phyloP scores from a whole-genome alignment of 2,797 vertebrate species.

The Heterohyrax brucei region DNA sequence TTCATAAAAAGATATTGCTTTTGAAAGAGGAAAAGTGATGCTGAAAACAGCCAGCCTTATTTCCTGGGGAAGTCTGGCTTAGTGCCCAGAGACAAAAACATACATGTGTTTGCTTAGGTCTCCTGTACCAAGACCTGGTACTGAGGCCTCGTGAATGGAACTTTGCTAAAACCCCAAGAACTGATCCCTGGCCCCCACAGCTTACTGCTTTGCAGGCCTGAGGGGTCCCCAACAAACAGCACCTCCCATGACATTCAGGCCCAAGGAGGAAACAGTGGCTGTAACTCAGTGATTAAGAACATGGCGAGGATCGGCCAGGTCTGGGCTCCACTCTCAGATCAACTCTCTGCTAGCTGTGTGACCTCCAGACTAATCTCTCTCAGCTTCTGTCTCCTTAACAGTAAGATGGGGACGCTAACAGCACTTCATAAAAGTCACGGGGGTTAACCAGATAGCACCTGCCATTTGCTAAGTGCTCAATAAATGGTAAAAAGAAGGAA shows the following conservation, averaged over 20 bases:
- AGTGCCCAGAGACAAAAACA: background rate
- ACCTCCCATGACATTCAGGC: background rate
- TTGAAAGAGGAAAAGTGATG: constrained; percentile 72
- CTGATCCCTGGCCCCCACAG: background rate
- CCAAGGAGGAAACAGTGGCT: background rate
- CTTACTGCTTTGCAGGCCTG: background rate
- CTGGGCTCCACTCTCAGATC: background rate
- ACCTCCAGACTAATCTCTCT: background rate
- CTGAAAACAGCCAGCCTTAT: constrained; percentile 69
- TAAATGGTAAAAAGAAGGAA: background rate
- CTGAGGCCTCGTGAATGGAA: background rate
- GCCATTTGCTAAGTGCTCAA: background rate
- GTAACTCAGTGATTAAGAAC: background rate
- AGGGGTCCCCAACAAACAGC: background rate
- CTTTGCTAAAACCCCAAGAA: background rate
- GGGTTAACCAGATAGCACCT: background rate
- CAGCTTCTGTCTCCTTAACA: background rate
- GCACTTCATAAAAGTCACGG: background rate
- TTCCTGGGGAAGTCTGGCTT: constrained; percentile 65
- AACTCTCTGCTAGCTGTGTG: background rate
- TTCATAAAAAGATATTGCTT: constrained; percentile 66
- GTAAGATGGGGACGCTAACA: background rate
- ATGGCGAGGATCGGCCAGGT: rapidly evolving
- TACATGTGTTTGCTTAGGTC: constrained; percentile 70
- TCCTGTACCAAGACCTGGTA: constrained; percentile 5